Base-by-base conservation (phyloP, 1,140 invertebrate genomes). In the Rhizoglyphus robini region DNA sequence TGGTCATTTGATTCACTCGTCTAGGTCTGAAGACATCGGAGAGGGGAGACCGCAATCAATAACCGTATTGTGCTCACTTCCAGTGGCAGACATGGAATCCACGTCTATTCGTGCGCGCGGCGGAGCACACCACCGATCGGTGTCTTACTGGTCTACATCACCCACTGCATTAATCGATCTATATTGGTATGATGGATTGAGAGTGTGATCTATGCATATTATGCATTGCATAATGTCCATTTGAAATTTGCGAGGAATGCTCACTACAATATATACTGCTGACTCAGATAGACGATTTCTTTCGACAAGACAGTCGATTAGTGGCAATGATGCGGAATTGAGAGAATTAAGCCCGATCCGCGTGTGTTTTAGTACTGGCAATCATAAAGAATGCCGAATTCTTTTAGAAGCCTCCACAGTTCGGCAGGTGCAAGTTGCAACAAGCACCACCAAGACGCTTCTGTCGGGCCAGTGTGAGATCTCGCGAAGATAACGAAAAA, bases 331-430 rank as follows among this genome's bases (percentile, higher is more conserved):
- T 54, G 51, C 51, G 51, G 51, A 8, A 54, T 54, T 54, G 51
- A 25, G 51, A 54, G 51, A 54, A 27, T 54, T 54, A 54, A 54
- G 51, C 51, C 51, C 51, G 51, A 54, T 54, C 51, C 23, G 51
- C 51, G 51, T 11, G 8, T 54, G 36, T 11, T 8, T 11, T 18
- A 41, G 18, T 18, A 41, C 36, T 11, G 8, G 18, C 36, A 41
- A 8, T 11, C 36, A 41, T 41, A n/a, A n/a, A 32, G 51, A 15
- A 54, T 5, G 20, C 20, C 51, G 20, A 8, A 5, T 54, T 54
- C 51, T 54, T 54, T 54, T 8, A 54, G 23, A 23, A 15, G 51
- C 51, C 51, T 8, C 51, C 51, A 32, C 51, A 23, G 18, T 11
- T 41, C 36, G 18, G 18, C 36, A 41, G 8, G 8, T 5, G 31